Evolutionary conservation across 2,888 invertebrate genomes (phyloP).

Genomic region (Drosophila neotestacea): DNA sequence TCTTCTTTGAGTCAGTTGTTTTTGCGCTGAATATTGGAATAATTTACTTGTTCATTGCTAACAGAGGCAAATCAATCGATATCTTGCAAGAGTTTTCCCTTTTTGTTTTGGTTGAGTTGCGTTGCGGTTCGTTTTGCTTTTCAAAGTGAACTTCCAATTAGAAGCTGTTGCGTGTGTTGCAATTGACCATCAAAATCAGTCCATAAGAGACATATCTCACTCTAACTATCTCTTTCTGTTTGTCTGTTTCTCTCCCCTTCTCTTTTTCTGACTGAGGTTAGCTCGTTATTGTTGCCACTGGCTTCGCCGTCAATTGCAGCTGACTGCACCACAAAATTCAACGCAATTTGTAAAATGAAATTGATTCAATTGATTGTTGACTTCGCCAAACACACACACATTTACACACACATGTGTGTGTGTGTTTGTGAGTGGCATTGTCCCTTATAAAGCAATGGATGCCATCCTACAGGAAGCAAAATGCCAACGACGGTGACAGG

Average conservation of each 20-base stretch:
- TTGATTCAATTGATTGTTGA: conserved; percentile 81
- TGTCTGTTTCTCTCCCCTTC: background rate
- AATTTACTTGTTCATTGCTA: conserved; percentile 22
- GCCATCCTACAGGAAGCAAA: conserved; percentile 58
- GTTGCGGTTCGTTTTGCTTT: conserved; percentile 36
- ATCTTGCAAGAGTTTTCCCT: conserved; percentile 7
- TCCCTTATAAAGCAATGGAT: conserved; percentile 56
- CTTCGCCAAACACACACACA: conserved; percentile 67
- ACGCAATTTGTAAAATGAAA: conserved; percentile 81
- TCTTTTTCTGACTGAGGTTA: conserved; percentile 36
- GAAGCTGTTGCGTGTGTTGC: conserved; percentile 68
- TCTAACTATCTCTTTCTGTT: conserved; percentile 1
- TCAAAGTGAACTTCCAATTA: conserved; percentile 68
- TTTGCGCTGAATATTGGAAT: background rate
- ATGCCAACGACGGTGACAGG: conserved; percentile 69
- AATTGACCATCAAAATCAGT: conserved; percentile 77
- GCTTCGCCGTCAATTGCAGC: conserved; percentile 76
- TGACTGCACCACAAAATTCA: conserved; percentile 81
- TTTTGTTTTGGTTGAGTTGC: conserved; percentile 11
- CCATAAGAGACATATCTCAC: conserved; percentile 48
- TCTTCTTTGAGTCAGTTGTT: conserved; percentile 2
- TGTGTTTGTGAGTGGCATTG: conserved; percentile 42
- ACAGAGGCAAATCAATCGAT: conserved; percentile 49
- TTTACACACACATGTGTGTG: conserved; percentile 19
- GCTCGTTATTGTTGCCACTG: conserved; percentile 75